phyloP scores from a whole-genome alignment of 1,140 invertebrate species.

The Globodera ellingtonae region DNA sequence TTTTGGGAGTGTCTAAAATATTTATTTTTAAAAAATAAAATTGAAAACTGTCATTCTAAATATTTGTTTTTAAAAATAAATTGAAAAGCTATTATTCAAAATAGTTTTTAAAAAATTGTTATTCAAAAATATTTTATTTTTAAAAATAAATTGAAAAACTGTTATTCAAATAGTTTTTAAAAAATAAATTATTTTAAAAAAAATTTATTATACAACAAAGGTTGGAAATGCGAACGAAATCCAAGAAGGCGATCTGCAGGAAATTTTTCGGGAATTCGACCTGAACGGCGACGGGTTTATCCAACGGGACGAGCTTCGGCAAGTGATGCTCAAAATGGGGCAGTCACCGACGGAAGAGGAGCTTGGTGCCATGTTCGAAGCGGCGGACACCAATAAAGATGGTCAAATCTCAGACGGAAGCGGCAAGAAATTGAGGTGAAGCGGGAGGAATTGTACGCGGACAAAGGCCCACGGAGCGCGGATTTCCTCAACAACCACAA shows the following conservation, averaged over 20 bases:
- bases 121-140: not conserved
- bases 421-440: too few relatives aligned
- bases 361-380: slow-evolving; percentile 55
- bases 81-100: not conserved
- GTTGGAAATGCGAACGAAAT: slow-evolving; percentile 54
- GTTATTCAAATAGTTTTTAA: not conserved
- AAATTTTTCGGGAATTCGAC: slow-evolving; percentile 63
- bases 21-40: too few relatives aligned
- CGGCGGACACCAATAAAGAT: slow-evolving; percentile 50
- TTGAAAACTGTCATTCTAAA: too few relatives aligned
- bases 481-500: too few relatives aligned
- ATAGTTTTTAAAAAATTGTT: not conserved
- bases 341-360: slow-evolving; percentile 65
- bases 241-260: slow-evolving; percentile 59
- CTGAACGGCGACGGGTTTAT: slow-evolving; percentile 64
- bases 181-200: too few relatives aligned
- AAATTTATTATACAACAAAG: not conserved
- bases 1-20: too few relatives aligned
- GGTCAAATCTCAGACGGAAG: slow-evolving; percentile 55
- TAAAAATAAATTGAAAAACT: not conserved
- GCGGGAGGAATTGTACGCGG: too few relatives aligned
- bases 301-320: slow-evolving; percentile 60
- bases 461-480: too few relatives aligned
- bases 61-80: too few relatives aligned
- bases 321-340: slow-evolving; percentile 65